Evolutionary conservation across 2,113 vertebrate genomes (phyloP).

Genomic region (Triplophysa tibetana): DNA sequence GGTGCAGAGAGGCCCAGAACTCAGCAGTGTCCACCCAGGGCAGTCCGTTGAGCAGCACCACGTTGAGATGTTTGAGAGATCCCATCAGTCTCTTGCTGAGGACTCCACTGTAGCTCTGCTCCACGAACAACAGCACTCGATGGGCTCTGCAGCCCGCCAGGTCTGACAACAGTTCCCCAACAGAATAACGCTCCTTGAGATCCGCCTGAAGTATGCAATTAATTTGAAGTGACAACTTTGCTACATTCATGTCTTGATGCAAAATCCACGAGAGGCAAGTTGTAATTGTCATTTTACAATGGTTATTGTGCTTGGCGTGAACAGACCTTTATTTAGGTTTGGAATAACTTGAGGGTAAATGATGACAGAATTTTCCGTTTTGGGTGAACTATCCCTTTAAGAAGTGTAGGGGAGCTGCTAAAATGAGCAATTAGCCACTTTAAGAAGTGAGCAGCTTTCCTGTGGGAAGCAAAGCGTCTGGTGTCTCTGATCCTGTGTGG

Average conservation of each 20-base stretch:
- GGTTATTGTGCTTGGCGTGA: too few species aligned
- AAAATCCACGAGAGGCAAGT: background rate
- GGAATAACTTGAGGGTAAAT: too few species aligned
- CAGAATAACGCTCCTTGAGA: conserved; percentile 64
- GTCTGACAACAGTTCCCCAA: conserved; percentile 65
- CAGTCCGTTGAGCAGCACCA: conserved; percentile 69
- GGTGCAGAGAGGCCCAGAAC: conserved; percentile 67
- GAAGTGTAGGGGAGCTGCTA: conserved; percentile 5
- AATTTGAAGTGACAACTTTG: background rate
- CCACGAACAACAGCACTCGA: conserved; percentile 77
- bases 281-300: background rate
- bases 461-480: conserved; percentile 45
- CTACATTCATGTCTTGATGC: background rate
- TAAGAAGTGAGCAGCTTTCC: conserved; percentile 34
- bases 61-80: conserved; percentile 76
- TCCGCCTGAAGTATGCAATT: conserved; percentile 55
- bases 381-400: background rate
- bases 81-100: conserved; percentile 73
- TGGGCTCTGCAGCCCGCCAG: conserved; percentile 74
- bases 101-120: conserved; percentile 77
- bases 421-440: conserved; percentile 16
- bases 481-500: conserved; percentile 50
- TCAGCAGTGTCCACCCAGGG: conserved; percentile 51
- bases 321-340: too few species aligned
- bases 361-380: background rate